Evolutionary conservation across 1,140 invertebrate genomes (phyloP), one percentile per base, ranked within the genome.

Genomic region (Sipha flava): DNA sequence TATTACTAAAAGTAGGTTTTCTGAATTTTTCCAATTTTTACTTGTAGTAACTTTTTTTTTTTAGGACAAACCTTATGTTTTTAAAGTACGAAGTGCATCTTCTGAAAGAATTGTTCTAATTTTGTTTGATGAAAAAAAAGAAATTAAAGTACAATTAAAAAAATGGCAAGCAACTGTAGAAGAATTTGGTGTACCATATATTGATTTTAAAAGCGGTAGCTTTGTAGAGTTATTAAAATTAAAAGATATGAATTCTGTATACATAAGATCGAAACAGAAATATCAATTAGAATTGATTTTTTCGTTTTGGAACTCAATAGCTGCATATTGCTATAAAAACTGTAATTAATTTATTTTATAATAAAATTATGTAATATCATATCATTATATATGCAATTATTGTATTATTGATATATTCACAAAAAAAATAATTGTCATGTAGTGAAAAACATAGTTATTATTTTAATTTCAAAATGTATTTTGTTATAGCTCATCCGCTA

Each of bases 101-200:
- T 14, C 21, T 29, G 34, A 59, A 23, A 77, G 37, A 43, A 77
- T 77, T 43, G 73, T 77, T 26, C 43, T 77, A n/a, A 40, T 57
- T 18, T 16, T 77, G 5, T 43, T 29, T 77, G 21, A 57, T 57
- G 31, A 40, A 23, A 29, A 43, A 59, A 54, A 59, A 26, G 31
- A 77, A 57, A 23, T 57, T 59, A 77, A 77, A 77, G 45, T 59
- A 3, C 73, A 77, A 40, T 26, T 77, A n/a, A 77, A 77, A 37
- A 77, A 37, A 59, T 77, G 73, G 73, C 10, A 57, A 7, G 52
- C 73, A 23, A 59, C 52, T 26, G 23, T 77, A 26, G 73, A 77
- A 77, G 73, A 77, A 43, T 77, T 12, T 59, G 73, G 73, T 77
- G 73, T 77, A 26, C 16, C 73, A 12, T 77, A 57, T 59, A 31